Evolutionary conservation across 2,113 vertebrate species (phyloP).

Genomic region (Lathamus discolor): DNA sequence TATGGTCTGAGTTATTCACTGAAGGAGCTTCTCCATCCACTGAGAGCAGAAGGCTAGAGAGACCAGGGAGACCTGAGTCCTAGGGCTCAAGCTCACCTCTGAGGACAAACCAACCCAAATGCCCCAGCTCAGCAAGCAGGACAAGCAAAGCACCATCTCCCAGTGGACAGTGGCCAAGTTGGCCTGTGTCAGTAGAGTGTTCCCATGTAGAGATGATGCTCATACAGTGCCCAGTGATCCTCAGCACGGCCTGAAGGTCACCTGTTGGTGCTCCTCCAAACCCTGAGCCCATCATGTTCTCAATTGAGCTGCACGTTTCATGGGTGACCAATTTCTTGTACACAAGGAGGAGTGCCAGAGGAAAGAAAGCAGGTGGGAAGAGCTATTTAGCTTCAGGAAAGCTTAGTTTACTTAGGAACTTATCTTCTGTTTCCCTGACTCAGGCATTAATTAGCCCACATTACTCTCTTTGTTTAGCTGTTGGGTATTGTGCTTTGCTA

Average conservation of each 20-base stretch:
- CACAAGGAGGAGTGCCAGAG: neutral
- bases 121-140: rapidly evolving
- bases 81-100: neutral
- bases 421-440: slow-evolving; percentile 7
- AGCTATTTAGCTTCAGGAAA: slow-evolving; percentile 1
- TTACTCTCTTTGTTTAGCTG: slow-evolving; percentile 4
- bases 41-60: neutral
- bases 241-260: neutral
- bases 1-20: neutral
- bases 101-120: rapidly evolving
- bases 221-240: neutral
- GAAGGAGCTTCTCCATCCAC: neutral
- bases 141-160: neutral
- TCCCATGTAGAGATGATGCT: neutral
- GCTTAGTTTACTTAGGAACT: neutral
- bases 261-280: neutral
- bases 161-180: neutral
- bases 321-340: neutral
- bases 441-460: slow-evolving; percentile 34
- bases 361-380: neutral
- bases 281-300: neutral
- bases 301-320: neutral
- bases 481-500: neutral
- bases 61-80: neutral
- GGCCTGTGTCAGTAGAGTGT: neutral